Evolutionary conservation across 2,888 invertebrate genomes (phyloP).

Genomic region (Torymus texanus): DNA sequence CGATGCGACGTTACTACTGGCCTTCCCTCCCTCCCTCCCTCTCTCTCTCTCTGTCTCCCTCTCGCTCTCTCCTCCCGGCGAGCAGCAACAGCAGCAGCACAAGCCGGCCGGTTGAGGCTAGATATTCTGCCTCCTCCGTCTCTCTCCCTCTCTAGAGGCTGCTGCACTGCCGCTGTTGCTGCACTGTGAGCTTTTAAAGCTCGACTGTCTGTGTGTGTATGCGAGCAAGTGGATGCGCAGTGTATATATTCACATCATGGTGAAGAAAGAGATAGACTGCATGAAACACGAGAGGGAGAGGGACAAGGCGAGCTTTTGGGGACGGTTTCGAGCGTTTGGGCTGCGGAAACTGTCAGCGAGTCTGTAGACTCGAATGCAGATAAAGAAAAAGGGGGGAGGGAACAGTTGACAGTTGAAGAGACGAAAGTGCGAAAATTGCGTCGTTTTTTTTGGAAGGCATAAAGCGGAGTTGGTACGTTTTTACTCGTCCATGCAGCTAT

Average conservation of each 20-base stretch:
- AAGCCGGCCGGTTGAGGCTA: conserved; percentile 33
- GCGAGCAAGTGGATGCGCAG: not conserved
- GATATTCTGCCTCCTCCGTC: not conserved
- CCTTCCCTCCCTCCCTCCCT: conserved; percentile 8
- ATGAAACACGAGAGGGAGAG: too few species aligned
- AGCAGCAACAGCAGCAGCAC: not conserved
- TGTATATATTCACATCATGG: not conserved
- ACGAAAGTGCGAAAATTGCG: not conserved
- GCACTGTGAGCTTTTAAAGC: conserved; percentile 12
- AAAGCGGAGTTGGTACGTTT: not conserved
- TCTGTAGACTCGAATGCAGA: not conserved
- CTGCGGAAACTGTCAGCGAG: too few species aligned
- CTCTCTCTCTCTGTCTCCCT: not conserved
- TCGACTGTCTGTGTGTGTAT: too few species aligned
- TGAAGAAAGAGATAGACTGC: too few species aligned
- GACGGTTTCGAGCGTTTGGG: conserved; percentile 2
- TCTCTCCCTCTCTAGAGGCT: conserved; percentile 18
- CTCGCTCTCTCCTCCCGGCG: not conserved
- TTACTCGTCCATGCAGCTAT: not conserved
- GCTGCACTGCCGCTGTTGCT: not conserved
- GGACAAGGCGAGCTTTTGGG: conserved; percentile 7
- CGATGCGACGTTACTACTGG: conserved; percentile 18
- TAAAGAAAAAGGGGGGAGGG: not conserved
- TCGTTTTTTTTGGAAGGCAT: not conserved
- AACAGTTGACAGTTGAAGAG: conserved; percentile 16